Conservation (phyloP, 2,888 invertebrate genomes). For the Branchipolynoe longqiensis region DNA sequence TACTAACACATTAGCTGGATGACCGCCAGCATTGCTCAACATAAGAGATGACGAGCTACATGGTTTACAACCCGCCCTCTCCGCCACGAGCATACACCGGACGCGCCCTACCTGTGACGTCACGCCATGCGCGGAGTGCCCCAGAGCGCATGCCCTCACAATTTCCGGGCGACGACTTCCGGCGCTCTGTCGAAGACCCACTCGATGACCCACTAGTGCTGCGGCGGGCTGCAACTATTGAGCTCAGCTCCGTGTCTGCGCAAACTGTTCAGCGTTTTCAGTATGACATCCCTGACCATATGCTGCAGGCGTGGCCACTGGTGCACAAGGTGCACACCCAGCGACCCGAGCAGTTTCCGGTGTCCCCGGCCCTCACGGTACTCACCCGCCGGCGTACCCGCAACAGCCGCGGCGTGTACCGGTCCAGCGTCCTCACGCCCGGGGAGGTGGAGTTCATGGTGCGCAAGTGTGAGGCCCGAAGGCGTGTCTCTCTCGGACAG, state of each 20-base stretch:
- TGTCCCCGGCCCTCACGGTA: background rate
- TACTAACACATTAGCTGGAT: no score
- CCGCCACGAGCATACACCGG: background rate
- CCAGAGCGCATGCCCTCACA: background rate
- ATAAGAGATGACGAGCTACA: constrained; percentile 45
- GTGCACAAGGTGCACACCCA: constrained; percentile 36
- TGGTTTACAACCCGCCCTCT: constrained; percentile 44
- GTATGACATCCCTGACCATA: constrained; percentile 40
- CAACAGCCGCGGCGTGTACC: constrained; percentile 12
- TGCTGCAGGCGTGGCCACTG: constrained; percentile 41
- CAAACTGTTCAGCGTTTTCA: background rate
- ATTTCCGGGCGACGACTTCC: no score
- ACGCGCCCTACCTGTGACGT: background rate
- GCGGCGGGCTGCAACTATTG: background rate
- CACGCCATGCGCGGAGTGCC: background rate
- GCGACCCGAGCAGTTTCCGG: background rate
- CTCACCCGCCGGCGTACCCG: constrained; percentile 14
- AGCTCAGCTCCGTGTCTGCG: background rate
- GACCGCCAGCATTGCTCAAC: no score
- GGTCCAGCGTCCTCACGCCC: constrained; percentile 45
- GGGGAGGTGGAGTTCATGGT: constrained; percentile 51
- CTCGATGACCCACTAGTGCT: background rate
- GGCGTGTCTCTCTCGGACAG: constrained; percentile 5
- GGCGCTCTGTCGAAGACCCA: background rate
- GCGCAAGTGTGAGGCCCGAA: constrained; percentile 4